These are phyloP conservation scores for Deilephila porcellus DNA, from an alignment of 2,888 invertebrate genomes.

Conservation along the genomic window DNA sequence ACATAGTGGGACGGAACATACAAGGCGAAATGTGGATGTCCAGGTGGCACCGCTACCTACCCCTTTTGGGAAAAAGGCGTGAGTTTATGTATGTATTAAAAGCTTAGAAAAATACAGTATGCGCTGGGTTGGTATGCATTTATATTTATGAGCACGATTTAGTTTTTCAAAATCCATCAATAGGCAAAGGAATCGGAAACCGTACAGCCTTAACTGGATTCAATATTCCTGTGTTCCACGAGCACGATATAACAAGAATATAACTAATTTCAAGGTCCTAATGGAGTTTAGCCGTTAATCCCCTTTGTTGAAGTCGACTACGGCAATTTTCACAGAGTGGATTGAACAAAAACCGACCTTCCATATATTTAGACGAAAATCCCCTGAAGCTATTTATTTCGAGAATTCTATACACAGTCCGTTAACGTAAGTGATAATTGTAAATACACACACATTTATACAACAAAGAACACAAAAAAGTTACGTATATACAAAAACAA, in stretches of 20 bases:
- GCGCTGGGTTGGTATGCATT: no score
- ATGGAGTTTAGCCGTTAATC: background rate
- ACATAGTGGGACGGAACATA: no score
- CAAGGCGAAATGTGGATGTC: no score
- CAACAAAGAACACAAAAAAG: background rate
- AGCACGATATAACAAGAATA: background rate
- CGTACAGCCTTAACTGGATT: background rate
- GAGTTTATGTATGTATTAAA: no score
- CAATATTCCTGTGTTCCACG: background rate
- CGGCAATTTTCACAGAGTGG: background rate
- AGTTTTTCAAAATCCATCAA: background rate
- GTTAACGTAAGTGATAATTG: background rate
- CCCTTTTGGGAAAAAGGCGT: no score
- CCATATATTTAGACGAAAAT: background rate
- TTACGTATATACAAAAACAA: background rate
- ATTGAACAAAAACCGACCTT: conserved; percentile 2
- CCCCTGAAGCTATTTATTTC: background rate
- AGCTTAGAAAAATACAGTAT: no score
- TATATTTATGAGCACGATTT: background rate
- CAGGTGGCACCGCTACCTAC: no score
- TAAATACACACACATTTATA: background rate
- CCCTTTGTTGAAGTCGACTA: background rate
- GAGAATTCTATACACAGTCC: background rate
- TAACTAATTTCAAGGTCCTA: conserved; percentile 1
- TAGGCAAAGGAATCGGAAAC: background rate